phyloP scores from a whole-genome alignment of 2,113 vertebrate genomes.

The Anguilla rostrata region DNA sequence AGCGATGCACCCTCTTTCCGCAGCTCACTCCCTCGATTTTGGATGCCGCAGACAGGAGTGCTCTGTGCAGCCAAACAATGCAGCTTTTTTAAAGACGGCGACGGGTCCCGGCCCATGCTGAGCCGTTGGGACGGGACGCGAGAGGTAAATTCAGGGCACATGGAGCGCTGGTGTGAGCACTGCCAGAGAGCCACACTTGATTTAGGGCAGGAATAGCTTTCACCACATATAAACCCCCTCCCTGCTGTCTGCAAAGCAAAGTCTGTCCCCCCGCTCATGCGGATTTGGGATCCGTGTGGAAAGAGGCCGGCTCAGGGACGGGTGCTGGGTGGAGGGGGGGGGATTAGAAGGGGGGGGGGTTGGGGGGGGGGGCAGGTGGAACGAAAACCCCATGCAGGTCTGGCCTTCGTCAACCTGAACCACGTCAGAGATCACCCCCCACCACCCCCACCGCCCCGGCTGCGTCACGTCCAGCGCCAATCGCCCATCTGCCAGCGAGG shows the following conservation, averaged over 20 bases:
- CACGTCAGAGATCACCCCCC: neutral
- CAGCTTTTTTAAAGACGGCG: neutral
- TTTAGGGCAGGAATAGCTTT: neutral
- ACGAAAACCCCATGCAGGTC: constrained; percentile 12
- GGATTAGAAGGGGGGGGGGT: neutral
- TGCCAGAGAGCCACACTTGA: neutral
- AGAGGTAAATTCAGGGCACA: neutral
- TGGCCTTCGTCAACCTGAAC: neutral
- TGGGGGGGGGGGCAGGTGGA: constrained; percentile 42
- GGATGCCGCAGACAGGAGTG: constrained; percentile 15
- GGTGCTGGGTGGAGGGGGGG: constrained; percentile 34
- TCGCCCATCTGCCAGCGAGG: constrained; percentile 26
- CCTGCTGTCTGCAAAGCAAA: neutral
- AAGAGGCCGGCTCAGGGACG: neutral
- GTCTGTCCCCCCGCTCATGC: neutral
- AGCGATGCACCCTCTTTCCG: neutral
- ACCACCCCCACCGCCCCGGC: constrained; percentile 23
- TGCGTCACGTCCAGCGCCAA: neutral
- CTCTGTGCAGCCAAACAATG: neutral
- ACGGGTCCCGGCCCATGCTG: neutral
- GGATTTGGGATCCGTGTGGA: neutral
- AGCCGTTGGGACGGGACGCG: neutral
- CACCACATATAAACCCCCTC: neutral
- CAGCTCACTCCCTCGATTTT: neutral
- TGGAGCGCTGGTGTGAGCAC: neutral